A percentile compares a stretch with the other conserved stretches of the same genome.
These are phyloP conservation scores for Cinclus mexicanus DNA, from an alignment of 2,113 vertebrate species.

Conservation along the genomic window DNA sequence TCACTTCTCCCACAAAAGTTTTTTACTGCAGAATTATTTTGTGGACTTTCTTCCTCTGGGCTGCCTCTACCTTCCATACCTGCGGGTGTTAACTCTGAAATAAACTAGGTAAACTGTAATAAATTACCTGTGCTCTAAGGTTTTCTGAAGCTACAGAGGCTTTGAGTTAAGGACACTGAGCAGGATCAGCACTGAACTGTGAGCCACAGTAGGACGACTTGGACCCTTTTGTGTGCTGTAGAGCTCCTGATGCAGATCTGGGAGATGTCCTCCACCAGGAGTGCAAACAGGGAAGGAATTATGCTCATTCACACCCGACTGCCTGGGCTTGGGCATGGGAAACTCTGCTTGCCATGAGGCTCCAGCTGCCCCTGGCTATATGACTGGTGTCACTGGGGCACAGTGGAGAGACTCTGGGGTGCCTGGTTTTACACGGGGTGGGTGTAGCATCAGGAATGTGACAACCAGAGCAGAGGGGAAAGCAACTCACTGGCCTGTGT, in stretches of 20 bases:
- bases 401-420: not conserved
- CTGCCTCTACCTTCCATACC: not conserved
- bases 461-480: not conserved
- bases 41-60: not conserved
- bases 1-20: not conserved
- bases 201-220: not conserved
- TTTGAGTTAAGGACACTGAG: not conserved
- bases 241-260: not conserved
- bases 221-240: not conserved
- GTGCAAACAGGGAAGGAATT: not conserved
- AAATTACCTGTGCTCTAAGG: not conserved
- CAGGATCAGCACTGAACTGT: not conserved
- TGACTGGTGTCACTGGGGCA: not conserved
- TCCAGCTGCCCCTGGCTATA: not conserved
- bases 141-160: not conserved
- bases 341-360: not conserved
- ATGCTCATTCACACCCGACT: not conserved
- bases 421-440: not conserved
- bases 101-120: not conserved
- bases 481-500: not conserved
- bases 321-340: not conserved
- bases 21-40: not conserved
- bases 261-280: rapidly evolving
- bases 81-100: not conserved
- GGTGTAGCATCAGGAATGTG: not conserved